These are phyloP conservation scores for Halictus rubicundus DNA, from an alignment of 1,140 invertebrate species.

Conservation along the genomic window DNA sequence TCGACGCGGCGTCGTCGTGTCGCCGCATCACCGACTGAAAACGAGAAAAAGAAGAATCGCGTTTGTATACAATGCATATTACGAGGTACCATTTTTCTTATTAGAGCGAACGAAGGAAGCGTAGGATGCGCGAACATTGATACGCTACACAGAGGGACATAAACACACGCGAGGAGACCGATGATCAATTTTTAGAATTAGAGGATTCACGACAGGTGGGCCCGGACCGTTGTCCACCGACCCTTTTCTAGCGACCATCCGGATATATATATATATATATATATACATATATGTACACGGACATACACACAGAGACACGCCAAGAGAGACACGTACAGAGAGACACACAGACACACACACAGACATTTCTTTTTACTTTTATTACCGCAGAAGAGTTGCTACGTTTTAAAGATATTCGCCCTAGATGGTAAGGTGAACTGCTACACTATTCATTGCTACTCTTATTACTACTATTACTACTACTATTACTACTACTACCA, in stretches of 20 bases:
- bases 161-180: not conserved
- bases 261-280: not conserved
- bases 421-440: slow-evolving; percentile 40
- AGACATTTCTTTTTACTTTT: slow-evolving; percentile 51
- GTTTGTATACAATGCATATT: slow-evolving; percentile 34
- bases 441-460: slow-evolving; percentile 39
- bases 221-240: not conserved
- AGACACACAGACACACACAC: too few relatives aligned
- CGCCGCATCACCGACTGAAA: slow-evolving; percentile 62
- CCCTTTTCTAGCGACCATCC: slow-evolving; percentile 36
- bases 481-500: slow-evolving; percentile 31
- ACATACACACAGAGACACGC: too few relatives aligned
- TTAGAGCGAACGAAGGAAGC: not conserved
- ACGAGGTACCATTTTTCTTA: slow-evolving; percentile 23
- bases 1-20: slow-evolving; percentile 47
- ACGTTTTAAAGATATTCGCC: slow-evolving; percentile 37
- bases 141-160: not conserved
- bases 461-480: slow-evolving; percentile 25
- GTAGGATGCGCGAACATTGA: not conserved
- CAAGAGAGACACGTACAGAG: too few relatives aligned
- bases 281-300: too few relatives aligned
- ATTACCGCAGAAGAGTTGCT: slow-evolving; percentile 45
- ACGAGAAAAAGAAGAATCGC: slow-evolving; percentile 16
- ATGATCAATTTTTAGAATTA: slow-evolving; percentile 2
- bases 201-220: not conserved